phyloP scores from a whole-genome alignment of 1,140 invertebrate species.

The Drosophila grimshawi region DNA sequence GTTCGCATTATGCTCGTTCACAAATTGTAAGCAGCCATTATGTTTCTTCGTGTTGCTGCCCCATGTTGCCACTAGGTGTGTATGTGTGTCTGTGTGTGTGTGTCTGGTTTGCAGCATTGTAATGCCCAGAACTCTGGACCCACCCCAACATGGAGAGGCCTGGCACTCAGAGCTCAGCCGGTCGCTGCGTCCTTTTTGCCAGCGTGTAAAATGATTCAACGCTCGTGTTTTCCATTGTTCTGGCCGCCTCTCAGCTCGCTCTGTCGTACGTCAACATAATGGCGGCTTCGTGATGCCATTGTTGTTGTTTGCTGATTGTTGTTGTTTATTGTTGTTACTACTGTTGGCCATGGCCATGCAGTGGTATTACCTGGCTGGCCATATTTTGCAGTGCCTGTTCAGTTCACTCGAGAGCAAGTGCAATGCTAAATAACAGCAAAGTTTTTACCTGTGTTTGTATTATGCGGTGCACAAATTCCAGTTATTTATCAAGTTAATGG shows the following conservation, averaged over 20 bases:
- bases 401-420: conserved; percentile 23
- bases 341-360: conserved; percentile 31
- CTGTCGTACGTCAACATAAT: conserved; percentile 79
- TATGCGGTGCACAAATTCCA: conserved; percentile 10
- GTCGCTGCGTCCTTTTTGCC: conserved; percentile 9
- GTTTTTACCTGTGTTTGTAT: not conserved
- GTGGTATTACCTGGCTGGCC: conserved; percentile 34
- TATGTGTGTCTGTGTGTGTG: conserved; percentile 23
- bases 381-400: conserved; percentile 15
- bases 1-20: conserved; percentile 83
- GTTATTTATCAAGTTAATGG: conserved; percentile 26
- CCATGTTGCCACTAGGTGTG: conserved; percentile 48
- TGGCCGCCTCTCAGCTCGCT: conserved; percentile 38
- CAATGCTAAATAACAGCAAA: conserved; percentile 28
- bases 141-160: conserved; percentile 14
- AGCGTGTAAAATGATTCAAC: conserved; percentile 47
- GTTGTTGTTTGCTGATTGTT: conserved; percentile 43
- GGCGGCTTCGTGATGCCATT: conserved; percentile 57
- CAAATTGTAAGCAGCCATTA: conserved; percentile 83
- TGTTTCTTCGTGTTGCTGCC: conserved; percentile 77
- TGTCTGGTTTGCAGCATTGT: conserved; percentile 52
- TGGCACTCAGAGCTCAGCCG: not conserved
- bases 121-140: conserved; percentile 44
- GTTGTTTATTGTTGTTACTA: conserved; percentile 13
- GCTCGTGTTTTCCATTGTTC: conserved; percentile 62